phyloP scores from a whole-genome alignment of 1,140 invertebrate genomes.

The Danaus plexippus region DNA sequence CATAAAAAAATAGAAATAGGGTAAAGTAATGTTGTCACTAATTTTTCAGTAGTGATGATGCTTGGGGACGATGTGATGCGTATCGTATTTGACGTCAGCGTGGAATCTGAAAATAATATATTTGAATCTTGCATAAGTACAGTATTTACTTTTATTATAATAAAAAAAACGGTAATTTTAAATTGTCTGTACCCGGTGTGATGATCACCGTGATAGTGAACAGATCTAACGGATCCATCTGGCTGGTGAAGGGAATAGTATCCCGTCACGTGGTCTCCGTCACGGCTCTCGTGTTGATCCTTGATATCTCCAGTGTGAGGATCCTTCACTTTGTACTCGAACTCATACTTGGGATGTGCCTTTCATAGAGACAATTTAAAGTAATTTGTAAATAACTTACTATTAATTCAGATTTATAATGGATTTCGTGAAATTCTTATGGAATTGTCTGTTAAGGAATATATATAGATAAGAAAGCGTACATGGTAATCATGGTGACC shows the following conservation, averaged over 20 bases:
- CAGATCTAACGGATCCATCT: neutral
- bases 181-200: slow-evolving; percentile 5
- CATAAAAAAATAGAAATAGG: too few species aligned
- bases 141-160: neutral
- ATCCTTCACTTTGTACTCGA: too few species aligned
- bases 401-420: too few species aligned
- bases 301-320: too few species aligned
- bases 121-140: neutral
- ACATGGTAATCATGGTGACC: too few species aligned
- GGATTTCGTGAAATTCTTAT: too few species aligned
- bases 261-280: neutral
- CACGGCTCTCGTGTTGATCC: too few species aligned
- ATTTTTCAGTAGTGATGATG: slow-evolving; percentile 35
- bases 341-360: too few species aligned
- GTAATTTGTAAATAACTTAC: too few species aligned
- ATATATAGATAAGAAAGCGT: too few species aligned
- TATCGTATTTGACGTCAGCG: slow-evolving; percentile 26
- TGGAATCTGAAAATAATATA: slow-evolving; percentile 24
- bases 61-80: slow-evolving; percentile 21
- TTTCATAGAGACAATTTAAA: too few species aligned
- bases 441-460: too few species aligned
- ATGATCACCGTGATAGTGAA: slow-evolving; percentile 6
- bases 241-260: slow-evolving; percentile 2
- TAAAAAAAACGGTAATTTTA: neutral
- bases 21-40: neutral